Base-by-base conservation (phyloP, 2,888 invertebrate species). In the Nipponacmea schrenckii region DNA sequence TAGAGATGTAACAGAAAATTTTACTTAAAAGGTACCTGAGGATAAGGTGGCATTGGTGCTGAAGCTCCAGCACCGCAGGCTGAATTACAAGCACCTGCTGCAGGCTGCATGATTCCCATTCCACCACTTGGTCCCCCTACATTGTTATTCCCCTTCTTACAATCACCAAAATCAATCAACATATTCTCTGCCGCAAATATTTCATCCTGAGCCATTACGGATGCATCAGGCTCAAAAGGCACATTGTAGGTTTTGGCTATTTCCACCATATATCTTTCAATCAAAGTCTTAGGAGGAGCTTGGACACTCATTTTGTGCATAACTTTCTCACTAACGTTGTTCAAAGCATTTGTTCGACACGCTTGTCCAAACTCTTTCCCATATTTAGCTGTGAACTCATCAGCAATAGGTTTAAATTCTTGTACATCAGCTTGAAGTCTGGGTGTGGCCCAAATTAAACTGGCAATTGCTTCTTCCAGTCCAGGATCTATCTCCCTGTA, bases 401-500 rank as follows among this genome's bases (percentile, higher is more conserved):
- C 97, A 0, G 95, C 92, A 82, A 99, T 94, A 0, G 95, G 91
- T 89, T 92, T 92, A 77, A 93, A 85, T 84, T 92, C 95, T 88
- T 93, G 93, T 48, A 91, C 87, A 80, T 92, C 92, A 24, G 90
- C 87, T 70, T 90, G 89, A 84, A 99, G 91, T 66, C 98, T 92
- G 0, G 98, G 98, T 15, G 98, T 94, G 0, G 96, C 96, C 99
- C 99, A 99, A 75, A 99, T 93, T n/a, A 98, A 90, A 81, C 94
- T 97, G 0, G 97, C 95, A 73, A 99, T 95, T 0, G 98, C 94
- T 90, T 99, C 98, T 3, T 96, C 94, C 17, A 99, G 92, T 0
- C 98, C 98, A 79, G 96, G 96, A 86, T 99, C 98, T 15, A 98
- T 82, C 69, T 91, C 92, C 85, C 93, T 93, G 76, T 15, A 71